phyloP scores from a whole-genome alignment of 2,888 invertebrate genomes.

The Epinotia ramella region DNA sequence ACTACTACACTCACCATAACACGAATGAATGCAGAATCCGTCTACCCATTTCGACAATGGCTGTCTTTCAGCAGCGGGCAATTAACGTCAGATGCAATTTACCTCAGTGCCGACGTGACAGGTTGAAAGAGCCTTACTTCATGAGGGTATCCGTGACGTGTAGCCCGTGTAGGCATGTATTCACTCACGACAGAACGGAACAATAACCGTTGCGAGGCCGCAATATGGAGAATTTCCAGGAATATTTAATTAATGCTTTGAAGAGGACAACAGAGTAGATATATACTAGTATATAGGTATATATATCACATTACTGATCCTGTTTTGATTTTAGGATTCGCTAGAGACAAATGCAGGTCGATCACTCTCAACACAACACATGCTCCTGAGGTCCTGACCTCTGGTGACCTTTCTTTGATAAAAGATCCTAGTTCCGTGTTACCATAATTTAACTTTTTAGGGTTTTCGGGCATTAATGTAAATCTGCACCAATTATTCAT shows the following conservation, averaged over 20 bases:
- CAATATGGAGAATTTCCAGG: constrained; percentile 7
- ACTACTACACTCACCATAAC: constrained; percentile 8
- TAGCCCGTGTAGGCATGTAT: neutral
- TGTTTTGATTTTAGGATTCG: too few relatives aligned
- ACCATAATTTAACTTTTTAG: neutral
- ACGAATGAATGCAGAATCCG: constrained; percentile 3
- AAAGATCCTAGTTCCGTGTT: neutral
- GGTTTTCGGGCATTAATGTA: too few relatives aligned
- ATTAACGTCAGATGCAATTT: constrained; percentile 45
- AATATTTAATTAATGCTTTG: neutral
- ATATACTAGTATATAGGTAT: too few relatives aligned
- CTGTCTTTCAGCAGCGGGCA: constrained; percentile 32
- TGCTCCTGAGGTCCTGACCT: too few relatives aligned
- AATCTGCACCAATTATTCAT: too few relatives aligned
- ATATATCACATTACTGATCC: too few relatives aligned
- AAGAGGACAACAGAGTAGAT: neutral
- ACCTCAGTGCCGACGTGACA: constrained; percentile 13
- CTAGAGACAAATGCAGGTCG: too few relatives aligned
- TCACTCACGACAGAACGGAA: neutral
- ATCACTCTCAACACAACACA: too few relatives aligned
- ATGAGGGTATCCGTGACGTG: neutral
- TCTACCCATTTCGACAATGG: constrained; percentile 36
- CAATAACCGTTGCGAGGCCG: neutral
- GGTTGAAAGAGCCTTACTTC: constrained; percentile 3
- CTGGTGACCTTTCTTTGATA: too few relatives aligned